Evolutionary conservation across 2,888 invertebrate genomes (phyloP).

Genomic region (Portevinia maculata): DNA sequence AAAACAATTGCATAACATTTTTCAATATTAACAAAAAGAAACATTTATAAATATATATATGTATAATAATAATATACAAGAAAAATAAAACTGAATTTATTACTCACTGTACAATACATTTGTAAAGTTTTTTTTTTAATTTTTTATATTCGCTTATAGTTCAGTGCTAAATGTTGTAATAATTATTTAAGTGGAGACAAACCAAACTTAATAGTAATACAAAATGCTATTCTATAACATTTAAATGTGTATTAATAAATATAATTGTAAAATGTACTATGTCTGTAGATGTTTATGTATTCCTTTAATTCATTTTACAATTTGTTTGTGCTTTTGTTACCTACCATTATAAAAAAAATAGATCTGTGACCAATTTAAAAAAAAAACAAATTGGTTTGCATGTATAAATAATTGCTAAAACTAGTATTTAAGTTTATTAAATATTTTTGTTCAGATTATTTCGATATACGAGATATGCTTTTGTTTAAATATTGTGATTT

Average conservation of each 20-base stretch:
- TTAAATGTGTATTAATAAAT: conserved; percentile 68
- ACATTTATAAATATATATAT: conserved; percentile 43
- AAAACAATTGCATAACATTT: conserved; percentile 53
- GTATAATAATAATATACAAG: conserved; percentile 50
- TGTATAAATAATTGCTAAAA: conserved; percentile 42
- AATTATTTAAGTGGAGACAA: conserved; percentile 27
- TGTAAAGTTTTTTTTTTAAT: conserved; percentile 74
- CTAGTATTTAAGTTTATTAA: conserved; percentile 26
- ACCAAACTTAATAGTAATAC: conserved; percentile 16
- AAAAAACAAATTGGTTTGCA: conserved; percentile 22
- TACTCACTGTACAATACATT: conserved; percentile 73
- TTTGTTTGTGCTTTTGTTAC: conserved; percentile 2
- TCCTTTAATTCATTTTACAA: not conserved
- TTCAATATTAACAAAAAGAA: conserved; percentile 41
- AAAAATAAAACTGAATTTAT: conserved; percentile 31
- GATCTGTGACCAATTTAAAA: conserved; percentile 54
- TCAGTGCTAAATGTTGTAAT: conserved; percentile 75
- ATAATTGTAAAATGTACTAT: conserved; percentile 67
- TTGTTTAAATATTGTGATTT: conserved; percentile 68
- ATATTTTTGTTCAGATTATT: conserved; percentile 35
- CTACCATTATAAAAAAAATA: conserved; percentile 4
- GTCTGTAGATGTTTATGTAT: conserved; percentile 67
- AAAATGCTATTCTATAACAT: conserved; percentile 41
- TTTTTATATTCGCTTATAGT: conserved; percentile 76
- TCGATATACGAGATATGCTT: conserved; percentile 56